phyloP scores from a whole-genome alignment of 2,797 vertebrate genomes.

The Alcedo quadribrachys region DNA sequence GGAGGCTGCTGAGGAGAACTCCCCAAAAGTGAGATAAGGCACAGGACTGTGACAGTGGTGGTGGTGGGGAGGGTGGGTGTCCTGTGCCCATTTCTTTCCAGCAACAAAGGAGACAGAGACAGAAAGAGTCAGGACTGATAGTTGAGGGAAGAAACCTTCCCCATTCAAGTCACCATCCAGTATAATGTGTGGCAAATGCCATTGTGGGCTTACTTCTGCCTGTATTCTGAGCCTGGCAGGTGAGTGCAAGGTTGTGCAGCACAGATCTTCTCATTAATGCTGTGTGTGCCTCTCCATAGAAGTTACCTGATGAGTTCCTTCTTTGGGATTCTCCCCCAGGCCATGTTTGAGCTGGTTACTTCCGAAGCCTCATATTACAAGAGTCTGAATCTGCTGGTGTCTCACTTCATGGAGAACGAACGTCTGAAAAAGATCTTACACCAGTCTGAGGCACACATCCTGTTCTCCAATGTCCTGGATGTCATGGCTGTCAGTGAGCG shows the following conservation, averaged over 20 bases:
- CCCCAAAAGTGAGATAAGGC: neutral
- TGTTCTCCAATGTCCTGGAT: constrained; percentile 96
- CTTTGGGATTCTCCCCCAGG: constrained; percentile 75
- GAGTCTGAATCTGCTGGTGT: constrained; percentile 91
- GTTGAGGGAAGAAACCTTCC: neutral
- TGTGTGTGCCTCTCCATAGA: fast-evolving
- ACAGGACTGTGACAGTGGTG: neutral
- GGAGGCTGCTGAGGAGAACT: neutral
- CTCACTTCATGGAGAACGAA: constrained; percentile 92
- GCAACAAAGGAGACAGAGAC: neutral
- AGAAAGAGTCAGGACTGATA: neutral
- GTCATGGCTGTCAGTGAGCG: constrained; percentile 95
- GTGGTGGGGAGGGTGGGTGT: too few relatives aligned
- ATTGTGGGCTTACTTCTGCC: neutral
- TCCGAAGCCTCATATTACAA: constrained; percentile 98
- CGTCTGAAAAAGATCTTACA: constrained; percentile 87
- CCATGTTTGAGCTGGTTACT: constrained; percentile 96
- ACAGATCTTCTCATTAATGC: neutral
- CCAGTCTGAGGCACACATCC: constrained; percentile 92
- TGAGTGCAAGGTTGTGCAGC: neutral
- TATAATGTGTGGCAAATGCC: neutral
- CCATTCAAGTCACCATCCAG: fast-evolving
- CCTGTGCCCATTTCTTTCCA: too few relatives aligned
- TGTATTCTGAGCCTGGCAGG: neutral
- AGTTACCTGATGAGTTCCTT: neutral